A percentile compares a stretch with the other conserved stretches of the same genome.
phyloP scores from a whole-genome alignment of 1,140 invertebrate species.

The Medauroidea extradentata region DNA sequence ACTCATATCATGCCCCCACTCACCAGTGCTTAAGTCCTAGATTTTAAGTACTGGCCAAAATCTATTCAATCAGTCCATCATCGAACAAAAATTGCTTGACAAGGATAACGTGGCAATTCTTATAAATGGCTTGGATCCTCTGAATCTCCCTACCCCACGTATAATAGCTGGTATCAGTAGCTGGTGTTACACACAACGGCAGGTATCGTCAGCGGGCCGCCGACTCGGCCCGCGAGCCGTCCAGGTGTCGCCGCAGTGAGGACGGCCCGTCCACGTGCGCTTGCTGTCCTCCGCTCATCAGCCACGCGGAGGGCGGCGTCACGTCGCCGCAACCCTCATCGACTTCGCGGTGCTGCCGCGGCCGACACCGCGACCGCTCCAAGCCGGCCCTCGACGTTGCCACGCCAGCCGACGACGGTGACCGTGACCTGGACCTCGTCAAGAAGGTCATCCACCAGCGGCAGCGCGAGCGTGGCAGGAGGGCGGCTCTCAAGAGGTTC shows the following conservation, averaged over 20 bases:
- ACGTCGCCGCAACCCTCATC: background rate
- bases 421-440: background rate
- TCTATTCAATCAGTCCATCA: no score
- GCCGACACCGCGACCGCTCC: slow-evolving; percentile 16
- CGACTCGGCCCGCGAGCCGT: background rate
- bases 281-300: background rate
- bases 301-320: background rate
- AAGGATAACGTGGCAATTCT: no score
- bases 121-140: no score
- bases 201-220: slow-evolving; percentile 1
- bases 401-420: background rate
- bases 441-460: background rate
- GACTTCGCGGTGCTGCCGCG: slow-evolving; percentile 7
- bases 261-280: background rate
- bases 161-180: no score
- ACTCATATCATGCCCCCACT: no score
- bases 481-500: background rate
- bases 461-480: background rate
- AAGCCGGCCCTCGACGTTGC: no score
- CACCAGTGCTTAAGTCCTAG: no score
- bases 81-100: no score
- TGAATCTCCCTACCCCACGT: no score
- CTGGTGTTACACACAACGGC: no score
- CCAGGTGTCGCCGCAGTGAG: background rate
- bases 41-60: no score